These are phyloP conservation scores for Idris sp. DNA, from an alignment of 1,140 invertebrate species.

Conservation along the genomic window DNA sequence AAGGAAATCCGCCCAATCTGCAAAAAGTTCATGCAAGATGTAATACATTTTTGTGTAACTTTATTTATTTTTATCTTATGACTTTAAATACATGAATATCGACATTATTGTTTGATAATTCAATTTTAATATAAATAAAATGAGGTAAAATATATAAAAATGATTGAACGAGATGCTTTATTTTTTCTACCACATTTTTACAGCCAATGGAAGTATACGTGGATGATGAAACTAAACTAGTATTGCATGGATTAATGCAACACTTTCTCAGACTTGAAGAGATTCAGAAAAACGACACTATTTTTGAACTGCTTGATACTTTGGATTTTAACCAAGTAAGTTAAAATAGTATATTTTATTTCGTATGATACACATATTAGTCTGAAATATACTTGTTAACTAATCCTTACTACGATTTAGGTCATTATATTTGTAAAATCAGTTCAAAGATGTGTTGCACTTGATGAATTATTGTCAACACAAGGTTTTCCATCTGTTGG, in stretches of 20 bases:
- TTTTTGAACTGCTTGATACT: conserved; percentile 98
- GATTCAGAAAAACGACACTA: conserved; percentile 99
- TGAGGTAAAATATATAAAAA: no score
- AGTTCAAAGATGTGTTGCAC: conserved; percentile 97
- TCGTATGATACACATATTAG: no score
- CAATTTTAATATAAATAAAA: no score
- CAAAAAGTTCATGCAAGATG: conserved; percentile 99
- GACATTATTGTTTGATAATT: no score
- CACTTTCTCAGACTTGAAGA: conserved; percentile 99
- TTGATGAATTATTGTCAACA: conserved; percentile 95
- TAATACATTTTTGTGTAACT: no score
- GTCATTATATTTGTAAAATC: conserved; percentile 99
- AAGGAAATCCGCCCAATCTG: conserved; percentile 99
- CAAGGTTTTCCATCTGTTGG: conserved; percentile 99
- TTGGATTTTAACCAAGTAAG: conserved; percentile 98
- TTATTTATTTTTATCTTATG: no score
- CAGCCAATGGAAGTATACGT: conserved; percentile 99
- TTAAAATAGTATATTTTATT: no score
- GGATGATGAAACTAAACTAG: conserved; percentile 99
- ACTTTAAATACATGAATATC: no score
- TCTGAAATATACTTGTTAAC: conserved; percentile 23
- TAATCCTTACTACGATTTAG: no score
- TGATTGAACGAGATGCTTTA: conserved; percentile 64
- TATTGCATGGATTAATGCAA: conserved; percentile 98
- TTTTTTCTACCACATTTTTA: conserved; percentile 69